Evolutionary conservation across 2,888 invertebrate genomes (phyloP).

Genomic region (Drosophila meridiana): DNA sequence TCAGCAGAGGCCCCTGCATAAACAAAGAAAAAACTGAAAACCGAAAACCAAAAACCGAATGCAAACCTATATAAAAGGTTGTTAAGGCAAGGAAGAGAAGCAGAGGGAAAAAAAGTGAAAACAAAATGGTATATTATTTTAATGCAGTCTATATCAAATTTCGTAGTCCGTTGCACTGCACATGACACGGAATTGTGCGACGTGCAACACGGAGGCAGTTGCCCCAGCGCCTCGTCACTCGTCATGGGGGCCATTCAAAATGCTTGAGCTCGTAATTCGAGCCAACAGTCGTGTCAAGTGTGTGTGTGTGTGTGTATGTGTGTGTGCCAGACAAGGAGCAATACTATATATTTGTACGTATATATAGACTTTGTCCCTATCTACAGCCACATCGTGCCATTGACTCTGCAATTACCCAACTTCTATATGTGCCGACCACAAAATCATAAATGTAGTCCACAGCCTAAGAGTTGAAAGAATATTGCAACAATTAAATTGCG

Average conservation of each 20-base stretch:
- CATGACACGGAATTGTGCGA: conserved; percentile 55
- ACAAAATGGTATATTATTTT: conserved; percentile 72
- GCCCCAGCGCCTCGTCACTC: conserved; percentile 49
- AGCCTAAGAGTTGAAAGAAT: conserved; percentile 27
- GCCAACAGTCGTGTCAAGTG: conserved; percentile 75
- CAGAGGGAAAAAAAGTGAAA: conserved; percentile 43
- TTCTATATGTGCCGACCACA: conserved; percentile 54
- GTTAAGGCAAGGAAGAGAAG: conserved; percentile 15
- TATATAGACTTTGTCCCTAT: conserved; percentile 14
- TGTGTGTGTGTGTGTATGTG: conserved; percentile 41
- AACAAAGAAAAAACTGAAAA: conserved; percentile 20
- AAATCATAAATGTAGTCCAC: conserved; percentile 45
- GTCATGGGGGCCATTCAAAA: conserved; percentile 51
- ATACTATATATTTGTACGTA: conserved; percentile 3
- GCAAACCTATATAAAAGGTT: conserved; percentile 44
- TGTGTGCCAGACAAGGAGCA: conserved; percentile 57
- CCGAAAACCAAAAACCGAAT: neutral
- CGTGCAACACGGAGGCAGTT: conserved; percentile 30
- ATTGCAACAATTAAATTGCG: conserved; percentile 65
- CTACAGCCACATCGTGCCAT: conserved; percentile 2
- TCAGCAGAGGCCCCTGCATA: conserved; percentile 29
- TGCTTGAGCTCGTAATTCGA: conserved; percentile 68
- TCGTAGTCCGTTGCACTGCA: conserved; percentile 46
- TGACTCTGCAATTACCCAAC: conserved; percentile 48
- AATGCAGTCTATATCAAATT: conserved; percentile 74